Percentiles rank a stretch among this genome's conserved stretches.
These are phyloP conservation scores for Sialia sialis DNA, from an alignment of 2,113 vertebrate genomes.

Conservation along the genomic window DNA sequence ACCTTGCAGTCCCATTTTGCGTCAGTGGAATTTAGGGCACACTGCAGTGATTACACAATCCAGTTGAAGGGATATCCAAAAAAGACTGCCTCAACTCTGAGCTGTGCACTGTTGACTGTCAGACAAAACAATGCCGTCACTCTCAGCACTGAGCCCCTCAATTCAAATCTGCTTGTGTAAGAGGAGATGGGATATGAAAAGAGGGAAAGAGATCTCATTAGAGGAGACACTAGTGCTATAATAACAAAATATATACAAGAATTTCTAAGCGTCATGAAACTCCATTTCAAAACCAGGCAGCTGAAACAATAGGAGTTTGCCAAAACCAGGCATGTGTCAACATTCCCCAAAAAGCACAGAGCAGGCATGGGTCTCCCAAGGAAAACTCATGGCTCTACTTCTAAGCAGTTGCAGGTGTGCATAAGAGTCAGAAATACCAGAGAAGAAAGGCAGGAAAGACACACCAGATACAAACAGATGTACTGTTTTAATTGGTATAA, in stretches of 20 bases:
- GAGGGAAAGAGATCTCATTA: not conserved
- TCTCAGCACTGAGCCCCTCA: not conserved
- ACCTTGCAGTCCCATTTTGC: not conserved
- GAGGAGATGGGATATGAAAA: not conserved
- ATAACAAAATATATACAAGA: not conserved
- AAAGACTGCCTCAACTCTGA: accelerated
- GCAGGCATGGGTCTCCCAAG: not conserved
- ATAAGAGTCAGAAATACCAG: not conserved
- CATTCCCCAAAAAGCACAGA: not conserved
- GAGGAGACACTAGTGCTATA: not conserved
- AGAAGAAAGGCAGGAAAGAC: not conserved
- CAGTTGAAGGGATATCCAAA: not conserved
- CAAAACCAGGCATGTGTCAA: not conserved
- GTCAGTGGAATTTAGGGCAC: not conserved
- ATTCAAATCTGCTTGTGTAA: not conserved
- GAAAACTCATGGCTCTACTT: not conserved
- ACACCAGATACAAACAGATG: not conserved
- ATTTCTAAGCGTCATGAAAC: not conserved
- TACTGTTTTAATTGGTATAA: not conserved
- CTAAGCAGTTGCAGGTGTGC: not conserved
- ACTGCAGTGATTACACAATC: not conserved
- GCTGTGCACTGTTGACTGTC: too few species aligned
- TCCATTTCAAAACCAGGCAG: not conserved
- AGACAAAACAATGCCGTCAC: not conserved
- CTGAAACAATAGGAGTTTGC: not conserved